Conservation (phyloP, 2,113 vertebrate genomes). For the Neoarius graeffei region DNA sequence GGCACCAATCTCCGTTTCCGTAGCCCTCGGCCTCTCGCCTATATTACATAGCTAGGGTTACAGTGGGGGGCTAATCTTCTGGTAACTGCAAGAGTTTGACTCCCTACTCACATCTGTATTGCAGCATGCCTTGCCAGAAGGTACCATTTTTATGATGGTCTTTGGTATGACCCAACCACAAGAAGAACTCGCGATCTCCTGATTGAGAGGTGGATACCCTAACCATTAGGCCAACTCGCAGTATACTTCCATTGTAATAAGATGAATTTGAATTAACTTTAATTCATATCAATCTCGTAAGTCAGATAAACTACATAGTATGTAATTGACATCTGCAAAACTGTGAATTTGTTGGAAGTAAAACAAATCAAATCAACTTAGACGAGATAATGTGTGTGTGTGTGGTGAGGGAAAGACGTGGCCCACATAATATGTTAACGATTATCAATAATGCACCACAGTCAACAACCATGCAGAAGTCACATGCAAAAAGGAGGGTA, state of each 20-base stretch:
- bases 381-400: neutral
- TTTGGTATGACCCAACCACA: too few relatives aligned
- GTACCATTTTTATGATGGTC: too few relatives aligned
- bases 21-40: too few relatives aligned
- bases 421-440: constrained; percentile 18
- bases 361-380: neutral
- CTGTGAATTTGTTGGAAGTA: neutral
- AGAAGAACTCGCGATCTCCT: too few relatives aligned
- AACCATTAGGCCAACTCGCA: too few relatives aligned
- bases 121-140: too few relatives aligned
- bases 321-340: neutral
- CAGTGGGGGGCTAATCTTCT: too few relatives aligned
- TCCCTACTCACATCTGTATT: too few relatives aligned
- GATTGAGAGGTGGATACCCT: too few relatives aligned
- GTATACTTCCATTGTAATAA: neutral
- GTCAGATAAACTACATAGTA: neutral
- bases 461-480: constrained; percentile 52
- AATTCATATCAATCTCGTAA: neutral
- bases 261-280: neutral
- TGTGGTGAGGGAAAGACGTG: neutral
- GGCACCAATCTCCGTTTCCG: too few relatives aligned
- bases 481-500: constrained; percentile 46
- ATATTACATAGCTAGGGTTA: too few relatives aligned
- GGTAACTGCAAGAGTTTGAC: too few relatives aligned
- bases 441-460: constrained; percentile 40